Base-by-base conservation (phyloP, 2,888 invertebrate species). In the Dryomyza anilis region DNA sequence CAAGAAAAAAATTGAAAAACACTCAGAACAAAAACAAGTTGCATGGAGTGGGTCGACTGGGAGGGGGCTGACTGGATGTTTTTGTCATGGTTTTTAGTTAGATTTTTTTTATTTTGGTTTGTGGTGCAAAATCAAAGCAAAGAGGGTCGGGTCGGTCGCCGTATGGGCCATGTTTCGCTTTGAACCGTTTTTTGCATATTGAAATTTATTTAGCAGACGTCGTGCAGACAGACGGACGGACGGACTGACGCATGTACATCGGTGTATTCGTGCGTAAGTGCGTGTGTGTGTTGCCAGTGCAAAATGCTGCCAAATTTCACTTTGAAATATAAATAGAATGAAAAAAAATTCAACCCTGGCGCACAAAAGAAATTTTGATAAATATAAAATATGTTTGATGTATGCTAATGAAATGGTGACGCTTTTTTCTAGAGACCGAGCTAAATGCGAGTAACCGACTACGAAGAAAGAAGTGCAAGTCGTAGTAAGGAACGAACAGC, bases 251-350 rank as follows among this genome's bases (percentile, higher is more conserved):
- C 36, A 21, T 39, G 55, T 55, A 36, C n/a, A 16, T 55, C 3
- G 8, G 33, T 2, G 21, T 30, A 19, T 30, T 19, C 4, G 33
- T 48, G 46, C 8, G 39, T 43, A 14, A 23, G 48, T 60, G 48
- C 16, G 29, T 52, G 60, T 33, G 48, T n/a, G 29, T 29, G 16
- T 12, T 55, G 48, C 21, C 36, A 39, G 43, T 61, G 61, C 53
- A 53, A 52, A 53, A 59, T 33, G 30, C 29, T 59, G 59, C 23
- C 59, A 46, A 48, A 48, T 59, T 48, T 57, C 12, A 8, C 23
- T 57, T 27, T 43, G 21, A 48, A 59, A 19, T 33, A 48, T 46
- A 48, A 48, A 33, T 59, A 48, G 59, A 16, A 43, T 6, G 14
- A 25, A 55, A 19, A 39, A 56, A 56, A 56, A 43, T 43, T 21